Percentiles rank a stretch among this genome's conserved stretches.
These are phyloP conservation scores for Acridotheres tristis DNA, from an alignment of 2,797 vertebrate species.

Conservation along the genomic window DNA sequence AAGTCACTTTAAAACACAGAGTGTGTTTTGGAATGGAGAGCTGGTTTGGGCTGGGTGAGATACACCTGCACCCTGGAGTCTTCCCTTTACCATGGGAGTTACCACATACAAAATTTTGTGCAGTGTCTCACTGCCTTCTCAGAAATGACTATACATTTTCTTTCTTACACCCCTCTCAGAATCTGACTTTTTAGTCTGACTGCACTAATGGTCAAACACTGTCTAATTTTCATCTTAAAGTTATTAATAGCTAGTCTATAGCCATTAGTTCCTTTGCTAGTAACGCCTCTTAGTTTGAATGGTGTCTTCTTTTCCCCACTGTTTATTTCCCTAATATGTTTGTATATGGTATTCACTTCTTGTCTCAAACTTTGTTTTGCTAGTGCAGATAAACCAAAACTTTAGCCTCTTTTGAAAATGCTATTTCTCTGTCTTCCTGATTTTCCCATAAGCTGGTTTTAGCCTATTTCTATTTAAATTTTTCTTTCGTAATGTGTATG, in stretches of 20 bases:
- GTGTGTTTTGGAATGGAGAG: neutral
- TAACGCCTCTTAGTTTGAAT: neutral
- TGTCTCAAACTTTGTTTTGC: neutral
- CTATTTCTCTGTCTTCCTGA: neutral
- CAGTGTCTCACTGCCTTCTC: neutral
- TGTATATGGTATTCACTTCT: neutral
- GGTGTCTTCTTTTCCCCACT: neutral
- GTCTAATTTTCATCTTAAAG: neutral
- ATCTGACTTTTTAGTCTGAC: neutral
- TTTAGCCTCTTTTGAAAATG: neutral
- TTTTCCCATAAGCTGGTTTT: neutral
- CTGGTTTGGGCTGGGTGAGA: neutral
- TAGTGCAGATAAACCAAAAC: neutral
- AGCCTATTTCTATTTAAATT: neutral
- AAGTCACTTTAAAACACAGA: neutral
- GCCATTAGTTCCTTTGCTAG: neutral
- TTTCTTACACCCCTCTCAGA: neutral
- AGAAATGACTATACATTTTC: neutral
- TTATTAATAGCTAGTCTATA: neutral
- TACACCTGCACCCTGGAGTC: neutral
- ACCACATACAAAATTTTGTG: fast-evolving
- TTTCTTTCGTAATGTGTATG: neutral
- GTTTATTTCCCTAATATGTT: neutral
- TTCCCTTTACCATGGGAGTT: neutral
- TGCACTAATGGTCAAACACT: neutral